Evolutionary conservation across 2,888 invertebrate species (phyloP).

Genomic region (Sesia bembeciformis): DNA sequence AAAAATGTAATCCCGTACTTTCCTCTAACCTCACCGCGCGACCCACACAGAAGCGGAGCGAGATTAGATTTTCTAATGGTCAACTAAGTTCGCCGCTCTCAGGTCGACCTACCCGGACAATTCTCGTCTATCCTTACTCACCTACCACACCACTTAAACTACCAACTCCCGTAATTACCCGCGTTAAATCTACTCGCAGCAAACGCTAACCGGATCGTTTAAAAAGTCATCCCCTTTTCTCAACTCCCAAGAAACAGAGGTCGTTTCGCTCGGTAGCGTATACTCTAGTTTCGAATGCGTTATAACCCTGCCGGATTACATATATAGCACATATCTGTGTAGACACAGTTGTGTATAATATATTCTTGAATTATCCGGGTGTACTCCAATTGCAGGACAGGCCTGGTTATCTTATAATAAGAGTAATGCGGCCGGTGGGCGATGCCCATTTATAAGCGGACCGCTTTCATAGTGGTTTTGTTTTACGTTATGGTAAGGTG

Average conservation of each 20-base stretch:
- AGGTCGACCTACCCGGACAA: constrained; percentile 19
- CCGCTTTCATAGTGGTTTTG: constrained; percentile 21
- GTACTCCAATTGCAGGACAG: constrained; percentile 13
- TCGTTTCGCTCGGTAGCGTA: constrained; percentile 1
- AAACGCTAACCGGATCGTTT: constrained; percentile 8
- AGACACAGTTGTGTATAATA: not conserved
- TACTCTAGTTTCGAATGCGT: constrained; percentile 6
- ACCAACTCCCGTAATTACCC: constrained; percentile 2
- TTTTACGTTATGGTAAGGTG: constrained; percentile 2
- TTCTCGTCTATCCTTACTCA: constrained; percentile 3
- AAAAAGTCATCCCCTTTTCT: constrained; percentile 9
- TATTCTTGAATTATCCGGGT: constrained; percentile 3
- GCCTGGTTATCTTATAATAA: constrained; percentile 20
- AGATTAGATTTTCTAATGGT: constrained; percentile 46
- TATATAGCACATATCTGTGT: not conserved
- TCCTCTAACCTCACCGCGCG: constrained; percentile 11
- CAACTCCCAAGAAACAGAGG: not conserved
- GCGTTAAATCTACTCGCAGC: constrained; percentile 6
- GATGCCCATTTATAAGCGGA: constrained; percentile 18
- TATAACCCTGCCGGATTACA: constrained; percentile 1
- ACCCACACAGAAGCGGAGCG: constrained; percentile 32
- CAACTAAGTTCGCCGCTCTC: constrained; percentile 34
- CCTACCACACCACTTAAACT: not conserved
- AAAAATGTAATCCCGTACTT: constrained; percentile 1
- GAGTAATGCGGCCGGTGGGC: constrained; percentile 17